phyloP scores from a whole-genome alignment of 2,113 vertebrate species.

The Speoplatyrhinus poulsoni region DNA sequence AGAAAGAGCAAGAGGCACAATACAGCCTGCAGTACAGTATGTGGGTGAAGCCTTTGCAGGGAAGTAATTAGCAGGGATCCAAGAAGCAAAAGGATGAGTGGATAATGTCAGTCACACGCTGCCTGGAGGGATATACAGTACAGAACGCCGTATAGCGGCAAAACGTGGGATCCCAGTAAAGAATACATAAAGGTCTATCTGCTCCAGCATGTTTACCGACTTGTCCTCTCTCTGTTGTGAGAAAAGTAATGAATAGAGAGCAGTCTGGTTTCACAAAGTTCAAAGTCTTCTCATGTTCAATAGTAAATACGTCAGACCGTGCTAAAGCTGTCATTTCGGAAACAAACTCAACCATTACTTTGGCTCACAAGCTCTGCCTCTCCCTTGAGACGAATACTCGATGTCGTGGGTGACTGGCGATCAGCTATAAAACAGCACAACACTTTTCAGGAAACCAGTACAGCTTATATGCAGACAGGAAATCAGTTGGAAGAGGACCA shows the following conservation, averaged over 20 bases:
- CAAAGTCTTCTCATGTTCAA: constrained; percentile 60
- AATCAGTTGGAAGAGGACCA: constrained; percentile 25
- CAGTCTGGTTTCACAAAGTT: constrained; percentile 59
- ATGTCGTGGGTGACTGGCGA: constrained; percentile 11
- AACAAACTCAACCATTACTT: constrained; percentile 54
- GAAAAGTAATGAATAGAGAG: constrained; percentile 18
- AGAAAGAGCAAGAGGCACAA: constrained; percentile 19
- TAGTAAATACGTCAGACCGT: constrained; percentile 56
- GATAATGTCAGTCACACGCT: background rate
- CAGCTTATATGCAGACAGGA: constrained; percentile 14
- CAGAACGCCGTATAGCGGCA: background rate
- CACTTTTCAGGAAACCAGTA: constrained; percentile 29
- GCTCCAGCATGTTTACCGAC: constrained; percentile 38
- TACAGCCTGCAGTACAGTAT: background rate
- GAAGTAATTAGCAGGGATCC: constrained; percentile 8
- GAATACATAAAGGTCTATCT: constrained; percentile 19
- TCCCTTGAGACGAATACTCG: constrained; percentile 48
- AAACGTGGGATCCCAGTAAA: constrained; percentile 15
- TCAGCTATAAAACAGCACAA: constrained; percentile 23
- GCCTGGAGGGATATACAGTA: background rate
- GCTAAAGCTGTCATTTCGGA: constrained; percentile 67
- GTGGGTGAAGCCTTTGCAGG: constrained; percentile 14
- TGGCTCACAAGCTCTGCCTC: constrained; percentile 21
- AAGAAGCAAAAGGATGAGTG: constrained; percentile 4
- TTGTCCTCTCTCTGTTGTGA: constrained; percentile 30